A percentile compares a stretch with the other conserved stretches of the same genome.
These are phyloP conservation scores for Lochmaea crataegi DNA, from an alignment of 2,888 invertebrate species.

Conservation along the genomic window DNA sequence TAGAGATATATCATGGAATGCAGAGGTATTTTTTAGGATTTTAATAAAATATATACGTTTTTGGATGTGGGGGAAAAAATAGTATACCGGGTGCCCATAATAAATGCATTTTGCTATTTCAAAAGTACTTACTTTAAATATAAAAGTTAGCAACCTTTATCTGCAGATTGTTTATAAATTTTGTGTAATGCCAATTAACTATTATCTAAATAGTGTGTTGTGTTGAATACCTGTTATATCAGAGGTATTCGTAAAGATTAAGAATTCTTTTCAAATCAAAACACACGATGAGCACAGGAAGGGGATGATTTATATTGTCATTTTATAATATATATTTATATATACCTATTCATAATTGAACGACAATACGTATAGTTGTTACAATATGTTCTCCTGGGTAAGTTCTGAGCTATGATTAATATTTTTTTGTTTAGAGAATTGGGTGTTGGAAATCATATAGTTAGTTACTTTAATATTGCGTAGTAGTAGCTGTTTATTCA, in stretches of 20 bases:
- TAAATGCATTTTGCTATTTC: no score
- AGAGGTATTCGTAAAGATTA: conserved; percentile 1
- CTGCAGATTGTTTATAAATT: neutral
- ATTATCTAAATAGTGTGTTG: neutral
- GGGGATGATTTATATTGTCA: neutral
- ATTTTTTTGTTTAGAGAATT: neutral
- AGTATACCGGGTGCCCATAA: no score
- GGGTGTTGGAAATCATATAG: no score
- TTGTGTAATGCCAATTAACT: neutral
- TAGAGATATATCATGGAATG: conserved; percentile 84
- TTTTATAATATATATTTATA: neutral
- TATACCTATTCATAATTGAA: neutral
- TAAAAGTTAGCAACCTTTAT: neutral
- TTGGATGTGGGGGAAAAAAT: no score
- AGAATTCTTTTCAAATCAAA: neutral
- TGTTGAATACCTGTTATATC: conserved; percentile 2
- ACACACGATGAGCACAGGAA: neutral
- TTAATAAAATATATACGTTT: conserved; percentile 1
- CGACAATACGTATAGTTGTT: neutral
- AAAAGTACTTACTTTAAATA: no score
- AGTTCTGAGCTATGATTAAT: neutral
- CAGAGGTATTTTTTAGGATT: conserved; percentile 71
- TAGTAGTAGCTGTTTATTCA: no score
- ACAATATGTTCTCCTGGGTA: neutral
- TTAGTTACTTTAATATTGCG: no score